Conservation (phyloP, 92 coral and sea anemone species). For the Zoanthus gigantus region DNA sequence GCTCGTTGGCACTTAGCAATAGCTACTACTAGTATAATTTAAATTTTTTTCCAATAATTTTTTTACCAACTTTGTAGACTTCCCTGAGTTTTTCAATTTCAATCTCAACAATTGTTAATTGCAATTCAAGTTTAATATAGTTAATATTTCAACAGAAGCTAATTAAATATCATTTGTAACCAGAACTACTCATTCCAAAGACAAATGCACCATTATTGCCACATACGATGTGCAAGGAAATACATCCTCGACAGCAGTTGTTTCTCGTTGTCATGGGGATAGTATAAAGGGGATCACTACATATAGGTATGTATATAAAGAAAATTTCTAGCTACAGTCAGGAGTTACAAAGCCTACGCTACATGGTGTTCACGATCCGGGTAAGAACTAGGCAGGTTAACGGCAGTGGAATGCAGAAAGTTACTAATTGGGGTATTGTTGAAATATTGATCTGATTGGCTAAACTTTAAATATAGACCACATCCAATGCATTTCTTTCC, state of each 20-base stretch:
- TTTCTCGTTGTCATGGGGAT: conserved; percentile 17
- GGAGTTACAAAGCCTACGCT: neutral
- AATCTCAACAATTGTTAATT: too few relatives aligned
- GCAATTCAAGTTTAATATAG: too few relatives aligned
- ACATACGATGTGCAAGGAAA: conserved; percentile 31
- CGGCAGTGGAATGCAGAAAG: neutral
- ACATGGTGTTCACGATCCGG: too few relatives aligned
- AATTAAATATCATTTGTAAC: neutral
- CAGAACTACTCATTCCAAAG: conserved; percentile 44
- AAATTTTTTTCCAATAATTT: too few relatives aligned
- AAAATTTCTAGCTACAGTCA: neutral
- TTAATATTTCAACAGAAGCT: too few relatives aligned
- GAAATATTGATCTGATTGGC: too few relatives aligned
- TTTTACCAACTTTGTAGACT: too few relatives aligned
- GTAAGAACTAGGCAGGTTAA: neutral
- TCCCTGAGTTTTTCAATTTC: too few relatives aligned
- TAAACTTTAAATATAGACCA: too few relatives aligned
- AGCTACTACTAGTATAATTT: too few relatives aligned
- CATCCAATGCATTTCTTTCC: too few relatives aligned
- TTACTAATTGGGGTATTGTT: neutral
- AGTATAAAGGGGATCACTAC: conserved; percentile 35
- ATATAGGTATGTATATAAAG: conserved; percentile 3
- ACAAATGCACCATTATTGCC: conserved; percentile 4
- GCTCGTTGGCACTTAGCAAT: too few relatives aligned
- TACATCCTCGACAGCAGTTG: conserved; percentile 10